Base-by-base conservation (phyloP, 2,888 invertebrate species). In the Resseliella maxima region DNA sequence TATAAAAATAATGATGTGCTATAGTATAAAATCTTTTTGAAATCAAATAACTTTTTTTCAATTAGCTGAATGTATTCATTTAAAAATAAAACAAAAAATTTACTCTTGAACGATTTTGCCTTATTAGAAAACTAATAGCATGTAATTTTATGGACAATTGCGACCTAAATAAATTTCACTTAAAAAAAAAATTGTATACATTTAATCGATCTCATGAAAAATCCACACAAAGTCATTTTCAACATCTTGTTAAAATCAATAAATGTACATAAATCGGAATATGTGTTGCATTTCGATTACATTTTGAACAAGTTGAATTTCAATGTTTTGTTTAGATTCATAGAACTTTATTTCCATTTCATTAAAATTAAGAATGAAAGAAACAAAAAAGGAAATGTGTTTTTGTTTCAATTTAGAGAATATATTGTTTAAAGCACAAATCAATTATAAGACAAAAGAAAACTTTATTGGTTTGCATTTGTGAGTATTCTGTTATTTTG, bases 41-140 rank as follows among this genome's bases (percentile, higher is more conserved):
- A 8, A 12, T 41, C 6, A 41, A 41, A 12, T 8, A 41, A 41
- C 12, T 12, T 12, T 41, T 41, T 41, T 12, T 41, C 46, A 50
- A 50, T 50, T 50, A 50, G 15, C 18, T 15, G 18, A 50, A 15
- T 18, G 46, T 18, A 50, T 50, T 50, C 18, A 15, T 15, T 50
- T 50, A 18, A 50, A 50, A n/a, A n/a, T n/a, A n/a, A n/a, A n/a
- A n/a, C n/a, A n/a, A n/a, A n/a, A n/a, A n/a, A n/a, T n/a, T n/a
- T n/a, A 59, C 59, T 59, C 59, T 24, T 24, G 5, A 59, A 59
- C 59, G 59, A 59, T 59, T 59, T 59, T n/a, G 59, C 59, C 59
- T 59, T 59, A 59, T 59, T 59, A 59, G 59, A 8, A 24, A 27
- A 59, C 12, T 59, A 59, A 8, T 59, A 59, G 27, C n/a, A 59